A percentile compares a stretch with the other conserved stretches of the same genome.
Evolutionary conservation across 2,797 vertebrate genomes (phyloP).

Genomic region (Masticophis lateralis): DNA sequence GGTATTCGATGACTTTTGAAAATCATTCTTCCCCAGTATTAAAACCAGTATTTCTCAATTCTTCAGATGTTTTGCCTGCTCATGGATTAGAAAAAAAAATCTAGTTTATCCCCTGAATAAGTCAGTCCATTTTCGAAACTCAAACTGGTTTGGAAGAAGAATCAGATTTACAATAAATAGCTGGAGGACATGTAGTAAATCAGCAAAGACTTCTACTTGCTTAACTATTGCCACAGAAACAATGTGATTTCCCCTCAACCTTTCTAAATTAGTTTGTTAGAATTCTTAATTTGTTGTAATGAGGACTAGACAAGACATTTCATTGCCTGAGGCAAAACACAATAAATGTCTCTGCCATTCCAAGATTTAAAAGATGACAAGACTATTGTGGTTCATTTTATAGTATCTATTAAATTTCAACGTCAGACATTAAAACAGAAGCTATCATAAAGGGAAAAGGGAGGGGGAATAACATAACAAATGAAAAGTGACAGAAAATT

Average conservation of each 20-base stretch:
- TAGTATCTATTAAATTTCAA: not conserved
- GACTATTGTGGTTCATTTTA: not conserved
- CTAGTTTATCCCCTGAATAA: not conserved
- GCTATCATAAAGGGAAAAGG: not conserved
- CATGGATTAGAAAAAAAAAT: too few relatives aligned
- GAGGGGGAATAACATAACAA: not conserved
- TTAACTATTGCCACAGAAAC: not conserved
- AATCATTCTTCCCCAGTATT: not conserved
- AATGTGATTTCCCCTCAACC: not conserved
- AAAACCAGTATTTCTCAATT: not conserved
- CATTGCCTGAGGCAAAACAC: not conserved
- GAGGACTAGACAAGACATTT: not conserved
- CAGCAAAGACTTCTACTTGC: not conserved
- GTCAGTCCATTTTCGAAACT: not conserved
- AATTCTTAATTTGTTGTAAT: not conserved
- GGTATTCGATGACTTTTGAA: not conserved
- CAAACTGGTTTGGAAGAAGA: too few relatives aligned
- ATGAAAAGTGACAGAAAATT: not conserved
- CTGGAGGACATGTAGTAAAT: not conserved
- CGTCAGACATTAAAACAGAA: not conserved
- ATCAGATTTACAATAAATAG: not conserved
- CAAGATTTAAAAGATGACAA: slow-evolving; percentile 17
- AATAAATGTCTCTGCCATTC: not conserved
- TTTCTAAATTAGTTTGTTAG: not conserved
- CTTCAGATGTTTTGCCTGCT: not conserved